Evolutionary conservation across 2,888 invertebrate genomes (phyloP).

Genomic region (Drosophila silvestris): DNA sequence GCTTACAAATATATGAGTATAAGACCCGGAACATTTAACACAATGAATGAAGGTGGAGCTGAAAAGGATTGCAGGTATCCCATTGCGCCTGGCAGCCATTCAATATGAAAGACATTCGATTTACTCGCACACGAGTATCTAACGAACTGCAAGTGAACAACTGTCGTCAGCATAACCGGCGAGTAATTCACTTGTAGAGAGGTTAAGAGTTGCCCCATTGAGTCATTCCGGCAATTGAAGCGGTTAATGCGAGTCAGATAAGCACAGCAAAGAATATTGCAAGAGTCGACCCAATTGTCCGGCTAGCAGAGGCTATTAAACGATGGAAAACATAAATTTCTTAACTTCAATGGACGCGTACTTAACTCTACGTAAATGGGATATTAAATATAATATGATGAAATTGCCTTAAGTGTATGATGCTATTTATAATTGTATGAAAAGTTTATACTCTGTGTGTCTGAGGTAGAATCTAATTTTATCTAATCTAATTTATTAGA

Average conservation of each 20-base stretch:
- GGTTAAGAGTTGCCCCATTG: slow-evolving; percentile 40
- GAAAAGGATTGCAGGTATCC: slow-evolving; percentile 33
- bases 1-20: slow-evolving; percentile 42
- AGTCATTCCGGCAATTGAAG: slow-evolving; percentile 56
- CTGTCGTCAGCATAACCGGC: slow-evolving; percentile 46
- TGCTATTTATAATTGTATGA: neutral
- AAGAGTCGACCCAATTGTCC: slow-evolving; percentile 5
- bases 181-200: slow-evolving; percentile 40
- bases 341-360: neutral
- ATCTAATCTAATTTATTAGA: neutral
- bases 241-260: slow-evolving; percentile 50
- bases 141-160: slow-evolving; percentile 53
- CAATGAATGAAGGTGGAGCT: slow-evolving; percentile 33
- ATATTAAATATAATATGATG: neutral
- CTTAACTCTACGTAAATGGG: neutral
- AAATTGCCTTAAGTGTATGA: neutral
- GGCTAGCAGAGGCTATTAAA: neutral
- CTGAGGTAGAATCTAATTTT: neutral
- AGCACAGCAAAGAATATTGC: slow-evolving; percentile 9
- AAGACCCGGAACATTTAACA: slow-evolving; percentile 42
- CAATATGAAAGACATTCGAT: slow-evolving; percentile 22
- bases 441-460: neutral
- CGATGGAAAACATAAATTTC: slow-evolving; percentile 1
- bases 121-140: slow-evolving; percentile 23
- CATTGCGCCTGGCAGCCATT: slow-evolving; percentile 24